These are phyloP conservation scores for Tokudaia tokunoshimensis DNA, from an alignment of 2,797 vertebrate genomes.

Conservation along the genomic window DNA sequence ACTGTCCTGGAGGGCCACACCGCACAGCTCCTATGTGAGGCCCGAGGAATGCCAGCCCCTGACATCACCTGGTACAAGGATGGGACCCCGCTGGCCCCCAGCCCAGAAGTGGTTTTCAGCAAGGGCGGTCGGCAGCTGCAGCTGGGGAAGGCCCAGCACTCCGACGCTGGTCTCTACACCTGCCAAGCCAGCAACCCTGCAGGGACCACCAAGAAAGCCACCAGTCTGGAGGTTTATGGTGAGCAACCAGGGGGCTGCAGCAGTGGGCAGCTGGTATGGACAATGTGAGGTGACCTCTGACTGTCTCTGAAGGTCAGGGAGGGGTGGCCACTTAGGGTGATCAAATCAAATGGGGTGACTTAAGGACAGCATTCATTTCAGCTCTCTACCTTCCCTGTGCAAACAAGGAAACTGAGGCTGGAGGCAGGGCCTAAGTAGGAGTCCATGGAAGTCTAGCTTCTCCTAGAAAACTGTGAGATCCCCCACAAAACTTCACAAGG, in stretches of 20 bases:
- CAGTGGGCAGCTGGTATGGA: accelerated
- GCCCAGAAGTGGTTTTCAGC: conserved; percentile 87
- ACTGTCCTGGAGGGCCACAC: conserved; percentile 90
- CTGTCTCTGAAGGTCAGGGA: not conserved
- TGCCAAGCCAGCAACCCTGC: conserved; percentile 91
- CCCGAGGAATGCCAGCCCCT: conserved; percentile 90
- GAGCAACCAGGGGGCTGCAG: not conserved
- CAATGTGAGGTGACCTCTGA: accelerated
- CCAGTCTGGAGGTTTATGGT: conserved; percentile 84
- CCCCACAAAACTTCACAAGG: not conserved
- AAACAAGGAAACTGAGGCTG: not conserved
- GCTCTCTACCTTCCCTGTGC: accelerated
- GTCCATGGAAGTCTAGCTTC: not conserved
- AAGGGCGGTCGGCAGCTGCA: conserved; percentile 89
- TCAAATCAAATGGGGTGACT: not conserved
- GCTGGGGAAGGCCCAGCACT: conserved; percentile 86
- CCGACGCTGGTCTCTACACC: conserved; percentile 90
- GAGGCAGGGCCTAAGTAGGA: not conserved
- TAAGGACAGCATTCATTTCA: not conserved
- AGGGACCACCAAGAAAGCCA: conserved; percentile 88
- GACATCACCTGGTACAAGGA: conserved; percentile 93
- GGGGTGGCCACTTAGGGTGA: not conserved
- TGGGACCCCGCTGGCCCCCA: conserved; percentile 90
- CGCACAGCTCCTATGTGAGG: conserved; percentile 90
- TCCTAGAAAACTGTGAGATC: not conserved